phyloP scores from a whole-genome alignment of 2,888 invertebrate species.

The Hofmannophila pseudospretella region DNA sequence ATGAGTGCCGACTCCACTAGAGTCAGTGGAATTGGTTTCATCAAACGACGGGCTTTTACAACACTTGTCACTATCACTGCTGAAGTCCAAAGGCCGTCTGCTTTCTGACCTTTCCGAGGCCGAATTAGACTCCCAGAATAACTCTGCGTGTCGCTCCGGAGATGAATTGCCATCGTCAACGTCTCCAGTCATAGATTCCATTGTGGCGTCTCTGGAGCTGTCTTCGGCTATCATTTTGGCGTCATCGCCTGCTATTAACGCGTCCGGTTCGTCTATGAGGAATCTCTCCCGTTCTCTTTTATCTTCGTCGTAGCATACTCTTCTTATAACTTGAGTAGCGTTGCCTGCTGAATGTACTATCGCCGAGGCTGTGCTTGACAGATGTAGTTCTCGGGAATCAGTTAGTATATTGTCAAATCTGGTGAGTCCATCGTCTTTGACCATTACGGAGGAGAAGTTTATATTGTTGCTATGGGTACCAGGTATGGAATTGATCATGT shows the following conservation, averaged over 20 bases:
- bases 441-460: constrained; percentile 48
- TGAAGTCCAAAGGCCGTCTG: constrained; percentile 53
- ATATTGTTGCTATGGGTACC: constrained; percentile 34
- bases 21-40: constrained; percentile 63
- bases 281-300: constrained; percentile 41
- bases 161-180: constrained; percentile 54
- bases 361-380: constrained; percentile 53
- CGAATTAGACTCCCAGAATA: constrained; percentile 69
- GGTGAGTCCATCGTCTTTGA: constrained; percentile 53
- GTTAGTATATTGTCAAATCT: constrained; percentile 54
- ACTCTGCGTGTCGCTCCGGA: constrained; percentile 56
- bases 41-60: constrained; percentile 66
- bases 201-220: constrained; percentile 42
- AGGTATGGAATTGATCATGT: constrained; percentile 51
- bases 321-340: constrained; percentile 64
- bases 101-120: constrained; percentile 55
- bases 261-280: constrained; percentile 48
- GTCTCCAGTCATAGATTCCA: constrained; percentile 44
- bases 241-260: constrained; percentile 46
- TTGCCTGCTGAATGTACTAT: constrained; percentile 58
- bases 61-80: constrained; percentile 70
- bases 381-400: constrained; percentile 52
- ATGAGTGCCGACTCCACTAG: constrained; percentile 51
- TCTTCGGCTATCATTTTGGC: constrained; percentile 57
- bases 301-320: constrained; percentile 55